Percentiles rank a stretch among this genome's conserved stretches.
phyloP scores from a whole-genome alignment of 2,888 invertebrate species.

The Pachymerium ferrugineum region DNA sequence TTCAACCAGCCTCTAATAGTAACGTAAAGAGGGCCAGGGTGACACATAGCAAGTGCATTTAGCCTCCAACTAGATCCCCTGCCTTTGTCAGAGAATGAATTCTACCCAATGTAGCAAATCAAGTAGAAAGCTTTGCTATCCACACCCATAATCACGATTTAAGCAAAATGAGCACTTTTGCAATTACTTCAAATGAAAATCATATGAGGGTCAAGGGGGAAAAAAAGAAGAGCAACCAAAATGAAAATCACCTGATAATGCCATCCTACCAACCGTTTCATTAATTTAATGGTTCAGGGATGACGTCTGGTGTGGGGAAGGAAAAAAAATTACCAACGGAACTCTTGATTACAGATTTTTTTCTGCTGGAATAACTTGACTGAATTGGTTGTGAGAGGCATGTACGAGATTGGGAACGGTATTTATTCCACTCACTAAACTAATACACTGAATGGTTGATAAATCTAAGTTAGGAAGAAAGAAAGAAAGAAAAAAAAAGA shows the following conservation, averaged over 20 bases:
- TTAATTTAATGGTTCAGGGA: slow-evolving; percentile 15
- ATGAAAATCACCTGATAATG: slow-evolving; percentile 5
- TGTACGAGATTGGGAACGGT: too few species aligned
- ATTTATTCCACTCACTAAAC: background rate
- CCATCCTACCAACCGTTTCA: background rate
- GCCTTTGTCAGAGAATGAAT: background rate
- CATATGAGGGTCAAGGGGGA: background rate
- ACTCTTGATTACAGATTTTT: background rate
- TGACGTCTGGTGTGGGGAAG: too few species aligned
- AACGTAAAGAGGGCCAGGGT: slow-evolving; percentile 10
- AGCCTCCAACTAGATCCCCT: background rate
- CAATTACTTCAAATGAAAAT: slow-evolving; percentile 1
- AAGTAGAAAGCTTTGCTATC: background rate
- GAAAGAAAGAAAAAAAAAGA: too few species aligned
- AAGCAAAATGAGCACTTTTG: background rate
- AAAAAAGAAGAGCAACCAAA: background rate
- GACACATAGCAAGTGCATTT: slow-evolving; percentile 1
- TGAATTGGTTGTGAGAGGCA: background rate
- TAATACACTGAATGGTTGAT: too few species aligned
- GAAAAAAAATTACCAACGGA: background rate
- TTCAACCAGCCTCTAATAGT: slow-evolving; percentile 12
- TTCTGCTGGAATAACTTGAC: background rate
- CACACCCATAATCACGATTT: background rate
- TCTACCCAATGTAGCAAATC: background rate
- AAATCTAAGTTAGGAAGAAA: too few species aligned